A percentile compares a stretch with the other conserved stretches of the same genome.
Conservation (phyloP, 2,113 vertebrate genomes). For the Carettochelys insculpta region DNA sequence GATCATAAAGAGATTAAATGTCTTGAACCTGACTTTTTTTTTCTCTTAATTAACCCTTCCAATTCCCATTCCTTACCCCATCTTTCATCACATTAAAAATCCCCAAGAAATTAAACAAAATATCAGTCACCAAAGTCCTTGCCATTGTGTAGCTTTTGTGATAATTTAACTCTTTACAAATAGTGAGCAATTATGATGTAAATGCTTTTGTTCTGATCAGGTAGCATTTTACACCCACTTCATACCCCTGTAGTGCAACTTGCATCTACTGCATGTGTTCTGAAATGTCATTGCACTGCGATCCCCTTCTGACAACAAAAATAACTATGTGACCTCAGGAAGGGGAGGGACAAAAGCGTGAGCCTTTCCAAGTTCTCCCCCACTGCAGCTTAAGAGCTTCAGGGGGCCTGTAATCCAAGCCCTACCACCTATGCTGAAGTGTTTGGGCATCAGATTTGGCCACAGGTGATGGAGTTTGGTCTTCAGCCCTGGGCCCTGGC, state of each 20-base stretch:
- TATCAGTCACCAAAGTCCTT: not conserved
- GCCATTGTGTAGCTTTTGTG: not conserved
- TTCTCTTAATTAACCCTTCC: not conserved
- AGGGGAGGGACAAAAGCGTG: too few species aligned
- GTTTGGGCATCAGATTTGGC: too few species aligned
- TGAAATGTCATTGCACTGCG: too few species aligned
- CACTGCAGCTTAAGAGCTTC: too few species aligned
- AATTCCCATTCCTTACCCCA: not conserved
- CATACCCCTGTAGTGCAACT: not conserved
- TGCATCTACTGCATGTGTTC: not conserved
- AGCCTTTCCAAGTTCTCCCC: too few species aligned
- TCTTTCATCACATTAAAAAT: not conserved
- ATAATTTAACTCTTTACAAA: not conserved
- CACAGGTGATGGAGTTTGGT: too few species aligned
- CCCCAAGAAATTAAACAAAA: constrained; percentile 9
- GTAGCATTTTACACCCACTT: not conserved
- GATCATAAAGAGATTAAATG: not conserved
- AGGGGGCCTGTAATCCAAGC: too few species aligned
- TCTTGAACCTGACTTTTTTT: not conserved
- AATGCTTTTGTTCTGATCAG: not conserved
- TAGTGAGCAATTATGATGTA: not conserved
- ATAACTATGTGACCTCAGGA: too few species aligned
- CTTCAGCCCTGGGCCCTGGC: too few species aligned
- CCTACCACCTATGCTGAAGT: too few species aligned
- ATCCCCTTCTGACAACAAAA: too few species aligned